These are phyloP conservation scores for Lasioglossum morio DNA, from an alignment of 2,888 invertebrate species.

Conservation along the genomic window DNA sequence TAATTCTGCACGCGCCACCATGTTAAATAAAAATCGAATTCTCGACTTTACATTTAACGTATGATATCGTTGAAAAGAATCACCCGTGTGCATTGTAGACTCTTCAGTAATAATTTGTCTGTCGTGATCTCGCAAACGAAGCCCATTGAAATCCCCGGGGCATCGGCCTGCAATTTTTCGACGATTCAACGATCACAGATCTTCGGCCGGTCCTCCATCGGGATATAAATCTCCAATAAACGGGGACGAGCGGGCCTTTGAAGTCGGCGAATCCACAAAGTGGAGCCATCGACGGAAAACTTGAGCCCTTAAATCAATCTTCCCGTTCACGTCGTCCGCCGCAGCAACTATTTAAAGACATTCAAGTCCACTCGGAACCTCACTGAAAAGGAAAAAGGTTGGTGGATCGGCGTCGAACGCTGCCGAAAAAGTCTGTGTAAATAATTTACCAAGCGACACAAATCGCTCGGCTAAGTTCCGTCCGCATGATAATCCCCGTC, in stretches of 20 bases:
- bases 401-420: not conserved
- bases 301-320: not conserved
- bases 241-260: not conserved
- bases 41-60: not conserved
- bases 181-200: not conserved
- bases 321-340: not conserved
- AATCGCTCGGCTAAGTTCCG: not conserved
- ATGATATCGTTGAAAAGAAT: not conserved
- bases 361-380: not conserved
- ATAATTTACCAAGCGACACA: not conserved
- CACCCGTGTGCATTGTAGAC: not conserved
- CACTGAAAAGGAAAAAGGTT: not conserved
- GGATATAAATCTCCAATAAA: not conserved
- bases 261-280: slow-evolving; percentile 5
- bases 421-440: not conserved
- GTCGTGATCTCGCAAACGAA: not conserved
- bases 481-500: not conserved
- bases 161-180: not conserved
- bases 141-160: not conserved
- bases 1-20: too few species aligned
- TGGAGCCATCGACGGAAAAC: not conserved
- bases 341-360: not conserved
- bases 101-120: not conserved
- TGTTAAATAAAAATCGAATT: not conserved
- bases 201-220: not conserved